A percentile compares a stretch with the other conserved stretches of the same genome.
phyloP scores from a whole-genome alignment of 2,797 vertebrate genomes.

The Neosalanx taihuensis region DNA sequence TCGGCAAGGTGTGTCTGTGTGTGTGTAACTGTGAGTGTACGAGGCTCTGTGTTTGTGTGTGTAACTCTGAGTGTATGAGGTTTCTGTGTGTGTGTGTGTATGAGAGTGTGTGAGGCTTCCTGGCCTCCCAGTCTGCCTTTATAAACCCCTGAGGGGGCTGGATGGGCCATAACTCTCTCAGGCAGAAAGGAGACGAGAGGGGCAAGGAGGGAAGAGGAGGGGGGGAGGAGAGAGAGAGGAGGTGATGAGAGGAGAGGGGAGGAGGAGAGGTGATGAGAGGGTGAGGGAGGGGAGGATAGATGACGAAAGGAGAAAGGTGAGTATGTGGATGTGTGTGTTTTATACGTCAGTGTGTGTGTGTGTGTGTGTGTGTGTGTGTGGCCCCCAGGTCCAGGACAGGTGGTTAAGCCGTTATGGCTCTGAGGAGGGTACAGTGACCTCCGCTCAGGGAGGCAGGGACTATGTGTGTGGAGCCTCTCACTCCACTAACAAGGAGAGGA shows the following conservation, averaged over 20 bases:
- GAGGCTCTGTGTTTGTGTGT: neutral
- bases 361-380: too few relatives aligned
- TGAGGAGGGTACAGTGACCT: too few relatives aligned
- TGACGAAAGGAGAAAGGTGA: neutral
- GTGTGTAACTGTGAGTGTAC: too few relatives aligned
- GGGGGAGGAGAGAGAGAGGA: neutral
- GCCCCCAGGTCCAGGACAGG: too few relatives aligned
- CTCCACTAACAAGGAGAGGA: neutral
- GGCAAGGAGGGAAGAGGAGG: neutral
- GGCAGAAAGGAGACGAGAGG: neutral
- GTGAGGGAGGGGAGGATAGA: neutral
- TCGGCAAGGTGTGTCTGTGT: slow-evolving; percentile 19
- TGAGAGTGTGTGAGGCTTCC: neutral
- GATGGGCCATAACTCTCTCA: neutral
- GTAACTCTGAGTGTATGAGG: too few relatives aligned
- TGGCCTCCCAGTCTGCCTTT: slow-evolving; percentile 61
- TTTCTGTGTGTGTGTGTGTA: too few relatives aligned
- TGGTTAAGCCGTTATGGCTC: too few relatives aligned
- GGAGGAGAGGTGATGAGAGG: neutral
- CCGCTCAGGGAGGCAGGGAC: too few relatives aligned
- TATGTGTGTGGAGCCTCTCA: too few relatives aligned
- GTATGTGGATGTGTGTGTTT: too few relatives aligned
- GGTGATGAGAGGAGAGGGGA: neutral
- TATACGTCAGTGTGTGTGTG: too few relatives aligned
- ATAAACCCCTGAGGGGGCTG: slow-evolving; percentile 56